phyloP scores from a whole-genome alignment of 2,888 invertebrate genomes.

The Agelastica alni region DNA sequence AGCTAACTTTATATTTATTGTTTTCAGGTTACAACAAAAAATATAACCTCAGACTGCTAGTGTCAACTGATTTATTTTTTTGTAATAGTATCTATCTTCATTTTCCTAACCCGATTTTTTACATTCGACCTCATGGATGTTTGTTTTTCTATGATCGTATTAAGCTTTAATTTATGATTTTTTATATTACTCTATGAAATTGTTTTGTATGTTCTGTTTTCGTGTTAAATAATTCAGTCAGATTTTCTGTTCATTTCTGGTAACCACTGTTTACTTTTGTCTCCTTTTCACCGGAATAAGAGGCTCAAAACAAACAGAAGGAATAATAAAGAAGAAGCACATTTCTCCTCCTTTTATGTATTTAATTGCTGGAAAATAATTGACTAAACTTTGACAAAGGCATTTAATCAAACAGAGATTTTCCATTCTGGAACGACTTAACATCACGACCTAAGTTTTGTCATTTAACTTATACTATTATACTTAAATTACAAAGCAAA shows the following conservation, averaged over 20 bases:
- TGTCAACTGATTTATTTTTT: too few species aligned
- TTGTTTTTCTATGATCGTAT: too few species aligned
- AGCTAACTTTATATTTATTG: too few species aligned
- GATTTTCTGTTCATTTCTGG: neutral
- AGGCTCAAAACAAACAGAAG: neutral
- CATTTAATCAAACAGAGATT: constrained; percentile 24
- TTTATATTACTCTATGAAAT: too few species aligned
- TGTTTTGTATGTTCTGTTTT: neutral
- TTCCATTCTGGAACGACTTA: neutral
- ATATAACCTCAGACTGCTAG: too few species aligned
- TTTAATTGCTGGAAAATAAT: constrained; percentile 23
- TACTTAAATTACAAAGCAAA: too few species aligned
- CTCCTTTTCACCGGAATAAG: constrained; percentile 7
- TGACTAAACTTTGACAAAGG: constrained; percentile 24
- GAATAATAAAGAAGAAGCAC: constrained; percentile 4
- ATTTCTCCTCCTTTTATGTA: constrained; percentile 25
- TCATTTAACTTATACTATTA: constrained; percentile 5
- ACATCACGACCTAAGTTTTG: neutral
- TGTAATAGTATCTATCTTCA: too few species aligned
- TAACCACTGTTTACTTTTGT: neutral
- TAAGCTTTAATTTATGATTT: too few species aligned
- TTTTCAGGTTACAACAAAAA: too few species aligned
- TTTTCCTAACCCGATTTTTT: too few species aligned
- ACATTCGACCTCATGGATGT: too few species aligned
- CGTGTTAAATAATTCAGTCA: neutral